Percentiles rank a stretch among this genome's conserved stretches.
Evolutionary conservation across 2,888 invertebrate genomes (phyloP).

Genomic region (Drosophila peninsularis): DNA sequence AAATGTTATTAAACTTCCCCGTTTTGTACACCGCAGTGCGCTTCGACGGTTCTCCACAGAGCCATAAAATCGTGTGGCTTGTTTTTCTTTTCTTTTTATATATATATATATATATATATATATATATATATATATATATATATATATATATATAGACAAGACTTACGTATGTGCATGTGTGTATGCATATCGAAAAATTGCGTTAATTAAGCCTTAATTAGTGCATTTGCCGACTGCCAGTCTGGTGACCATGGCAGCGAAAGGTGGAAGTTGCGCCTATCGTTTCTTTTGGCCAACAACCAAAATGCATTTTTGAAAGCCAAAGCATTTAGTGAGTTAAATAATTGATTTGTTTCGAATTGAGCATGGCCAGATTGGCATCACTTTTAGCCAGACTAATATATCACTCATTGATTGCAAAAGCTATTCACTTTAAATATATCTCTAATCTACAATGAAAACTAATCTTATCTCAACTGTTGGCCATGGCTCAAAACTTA

Average conservation of each 20-base stretch:
- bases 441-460: too few species aligned
- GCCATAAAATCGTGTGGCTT: slow-evolving; percentile 42
- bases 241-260: slow-evolving; percentile 67
- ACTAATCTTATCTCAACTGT: too few species aligned
- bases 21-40: slow-evolving; percentile 49
- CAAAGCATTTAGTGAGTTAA: slow-evolving; percentile 26
- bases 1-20: slow-evolving; percentile 79
- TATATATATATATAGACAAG: too few species aligned
- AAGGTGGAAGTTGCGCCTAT: slow-evolving; percentile 71
- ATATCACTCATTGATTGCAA: background rate
- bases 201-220: slow-evolving; percentile 76
- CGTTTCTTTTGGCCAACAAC: slow-evolving; percentile 30
- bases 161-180: too few species aligned
- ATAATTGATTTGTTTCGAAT: slow-evolving; percentile 20
- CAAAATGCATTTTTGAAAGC: slow-evolving; percentile 28
- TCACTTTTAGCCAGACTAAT: background rate
- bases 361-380: background rate
- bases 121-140: too few species aligned
- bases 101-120: too few species aligned
- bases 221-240: slow-evolving; percentile 46
- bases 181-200: slow-evolving; percentile 41
- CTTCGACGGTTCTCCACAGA: slow-evolving; percentile 57
- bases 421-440: too few species aligned
- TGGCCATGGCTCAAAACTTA: too few species aligned
- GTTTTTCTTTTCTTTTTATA: slow-evolving; percentile 43